Evolutionary conservation across 2,797 vertebrate species (phyloP).

Genomic region (Rachycentron canadum): DNA sequence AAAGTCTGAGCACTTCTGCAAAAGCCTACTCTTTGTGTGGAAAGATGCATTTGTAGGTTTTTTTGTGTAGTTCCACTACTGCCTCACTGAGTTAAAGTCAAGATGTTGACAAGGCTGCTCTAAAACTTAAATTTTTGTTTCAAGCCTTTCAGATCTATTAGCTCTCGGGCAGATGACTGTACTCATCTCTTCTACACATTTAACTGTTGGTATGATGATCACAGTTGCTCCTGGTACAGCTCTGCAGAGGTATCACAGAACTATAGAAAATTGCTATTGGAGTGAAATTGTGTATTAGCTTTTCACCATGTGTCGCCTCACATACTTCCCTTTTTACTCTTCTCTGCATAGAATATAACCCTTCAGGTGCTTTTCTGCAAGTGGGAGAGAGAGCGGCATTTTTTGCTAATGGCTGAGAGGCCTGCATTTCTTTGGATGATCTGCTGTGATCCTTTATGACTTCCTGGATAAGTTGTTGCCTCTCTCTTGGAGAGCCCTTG

Average conservation of each 20-base stretch:
- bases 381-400: not conserved
- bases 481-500: constrained; percentile 5
- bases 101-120: not conserved
- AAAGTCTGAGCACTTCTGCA: constrained; percentile 17
- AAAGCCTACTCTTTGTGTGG: not conserved
- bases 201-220: constrained; percentile 3
- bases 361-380: not conserved
- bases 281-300: not conserved
- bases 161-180: not conserved
- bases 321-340: not conserved
- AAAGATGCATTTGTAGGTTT: constrained; percentile 9
- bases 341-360: not conserved
- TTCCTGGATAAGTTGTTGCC: constrained; percentile 17
- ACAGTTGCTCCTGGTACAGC: not conserved
- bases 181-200: not conserved
- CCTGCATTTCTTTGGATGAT: not conserved
- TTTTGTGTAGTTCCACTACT: not conserved
- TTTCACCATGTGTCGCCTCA: not conserved
- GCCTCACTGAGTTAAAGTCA: not conserved
- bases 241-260: not conserved
- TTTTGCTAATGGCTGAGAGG: constrained; percentile 4
- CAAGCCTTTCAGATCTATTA: not conserved
- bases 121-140: not conserved
- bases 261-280: not conserved
- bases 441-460: not conserved